Percentiles rank a stretch among this genome's conserved stretches.
phyloP scores from a whole-genome alignment of 2,797 vertebrate genomes.

The Squalus acanthias region DNA sequence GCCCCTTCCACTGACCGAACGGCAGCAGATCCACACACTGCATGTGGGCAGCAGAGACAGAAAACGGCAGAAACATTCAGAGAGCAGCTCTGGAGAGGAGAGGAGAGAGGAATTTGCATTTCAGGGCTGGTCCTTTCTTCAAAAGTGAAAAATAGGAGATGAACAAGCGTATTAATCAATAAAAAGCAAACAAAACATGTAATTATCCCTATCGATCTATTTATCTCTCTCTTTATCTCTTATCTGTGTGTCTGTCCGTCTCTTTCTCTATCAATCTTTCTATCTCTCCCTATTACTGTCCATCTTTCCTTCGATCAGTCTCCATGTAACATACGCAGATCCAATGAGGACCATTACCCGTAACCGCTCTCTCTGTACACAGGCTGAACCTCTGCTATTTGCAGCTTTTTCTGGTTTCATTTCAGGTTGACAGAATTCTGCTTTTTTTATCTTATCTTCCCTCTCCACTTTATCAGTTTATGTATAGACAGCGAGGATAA shows the following conservation, averaged over 20 bases:
- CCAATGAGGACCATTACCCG: no score
- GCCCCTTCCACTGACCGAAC: not conserved
- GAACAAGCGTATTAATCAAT: not conserved
- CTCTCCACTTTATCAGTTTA: no score
- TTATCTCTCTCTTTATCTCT: not conserved
- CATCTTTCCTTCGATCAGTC: no score
- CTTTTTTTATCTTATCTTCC: no score
- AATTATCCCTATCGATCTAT: slow-evolving; percentile 13
- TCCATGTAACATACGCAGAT: no score
- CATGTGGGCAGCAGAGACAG: not conserved
- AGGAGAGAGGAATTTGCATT: not conserved
- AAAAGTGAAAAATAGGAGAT: not conserved
- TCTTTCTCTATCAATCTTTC: not conserved
- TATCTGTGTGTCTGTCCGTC: not conserved
- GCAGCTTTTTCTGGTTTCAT: no score
- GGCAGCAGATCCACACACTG: not conserved
- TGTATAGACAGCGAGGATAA: no score
- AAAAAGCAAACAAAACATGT: not conserved
- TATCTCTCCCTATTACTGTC: not conserved
- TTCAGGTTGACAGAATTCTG: no score
- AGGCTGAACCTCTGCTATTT: no score
- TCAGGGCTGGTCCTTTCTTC: not conserved
- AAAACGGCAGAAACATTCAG: not conserved
- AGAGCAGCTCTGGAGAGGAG: slow-evolving; percentile 31
- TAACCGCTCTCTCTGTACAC: no score